phyloP scores from a whole-genome alignment of 2,797 vertebrate species.

The Crax fasciolata region DNA sequence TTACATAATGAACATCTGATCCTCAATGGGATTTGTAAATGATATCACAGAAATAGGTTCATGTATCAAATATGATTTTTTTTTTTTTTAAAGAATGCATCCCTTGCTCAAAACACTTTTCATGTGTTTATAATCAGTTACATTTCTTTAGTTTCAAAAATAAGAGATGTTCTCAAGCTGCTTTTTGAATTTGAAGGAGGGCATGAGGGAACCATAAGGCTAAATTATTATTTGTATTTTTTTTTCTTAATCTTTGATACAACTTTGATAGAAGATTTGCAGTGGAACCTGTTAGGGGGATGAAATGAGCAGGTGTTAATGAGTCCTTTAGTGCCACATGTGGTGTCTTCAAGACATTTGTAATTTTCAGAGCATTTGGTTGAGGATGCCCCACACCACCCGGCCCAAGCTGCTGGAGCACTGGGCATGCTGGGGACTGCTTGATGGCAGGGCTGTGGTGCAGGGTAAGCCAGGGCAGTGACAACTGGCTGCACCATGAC shows the following conservation, averaged over 20 bases:
- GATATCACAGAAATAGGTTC: background rate
- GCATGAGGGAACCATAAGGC: background rate
- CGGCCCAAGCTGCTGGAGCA: background rate
- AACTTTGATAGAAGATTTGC: background rate
- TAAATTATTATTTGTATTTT: background rate
- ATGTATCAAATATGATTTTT: background rate
- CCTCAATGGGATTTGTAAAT: background rate
- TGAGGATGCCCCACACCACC: accelerated
- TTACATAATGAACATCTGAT: background rate
- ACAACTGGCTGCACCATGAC: background rate
- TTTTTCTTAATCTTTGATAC: background rate
- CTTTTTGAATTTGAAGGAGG: background rate
- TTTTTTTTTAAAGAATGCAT: background rate
- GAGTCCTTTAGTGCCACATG: background rate
- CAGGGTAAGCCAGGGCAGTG: background rate
- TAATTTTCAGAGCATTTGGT: background rate
- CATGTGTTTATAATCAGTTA: background rate
- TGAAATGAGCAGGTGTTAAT: background rate
- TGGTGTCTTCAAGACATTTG: background rate
- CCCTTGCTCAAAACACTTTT: background rate
- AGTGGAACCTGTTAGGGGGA: background rate
- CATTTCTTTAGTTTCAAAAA: background rate
- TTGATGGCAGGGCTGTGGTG: background rate
- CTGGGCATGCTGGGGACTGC: background rate
- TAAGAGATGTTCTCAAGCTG: background rate